Evolutionary conservation across 1,140 invertebrate species (phyloP).

Genomic region (Bombus vancouverensis): DNA sequence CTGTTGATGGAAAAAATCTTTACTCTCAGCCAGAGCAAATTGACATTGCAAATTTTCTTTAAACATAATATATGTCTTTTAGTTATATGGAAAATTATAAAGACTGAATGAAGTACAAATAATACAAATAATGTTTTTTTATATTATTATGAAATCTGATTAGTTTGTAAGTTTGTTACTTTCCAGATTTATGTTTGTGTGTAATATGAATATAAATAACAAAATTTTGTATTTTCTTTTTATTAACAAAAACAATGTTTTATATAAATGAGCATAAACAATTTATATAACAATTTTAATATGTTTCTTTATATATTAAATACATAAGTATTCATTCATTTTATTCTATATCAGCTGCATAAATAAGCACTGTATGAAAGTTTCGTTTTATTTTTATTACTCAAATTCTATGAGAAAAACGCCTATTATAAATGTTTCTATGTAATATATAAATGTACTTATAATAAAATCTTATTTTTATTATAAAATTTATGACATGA

Average conservation of each 20-base stretch:
- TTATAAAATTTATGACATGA: neutral
- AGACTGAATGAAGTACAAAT: conserved; percentile 16
- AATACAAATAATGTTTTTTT: neutral
- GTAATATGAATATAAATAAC: too few relatives aligned
- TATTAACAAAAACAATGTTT: conserved; percentile 21
- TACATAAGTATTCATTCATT: neutral
- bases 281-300: conserved; percentile 2
- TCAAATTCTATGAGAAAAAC: neutral
- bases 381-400: neutral
- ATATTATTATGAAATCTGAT: neutral
- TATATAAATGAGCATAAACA: neutral
- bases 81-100: neutral
- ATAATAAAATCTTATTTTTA: conserved; percentile 1
- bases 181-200: neutral
- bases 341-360: neutral
- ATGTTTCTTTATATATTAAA: neutral
- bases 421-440: neutral
- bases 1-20: neutral
- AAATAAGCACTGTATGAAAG: neutral
- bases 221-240: conserved; percentile 28
- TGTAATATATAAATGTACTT: conserved; percentile 1
- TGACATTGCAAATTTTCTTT: conserved; percentile 8
- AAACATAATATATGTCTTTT: neutral
- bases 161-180: neutral
- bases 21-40: neutral